A percentile compares a stretch with the other conserved stretches of the same genome.
phyloP scores from a whole-genome alignment of 2,113 vertebrate genomes.

The Mormyrus lacerda region DNA sequence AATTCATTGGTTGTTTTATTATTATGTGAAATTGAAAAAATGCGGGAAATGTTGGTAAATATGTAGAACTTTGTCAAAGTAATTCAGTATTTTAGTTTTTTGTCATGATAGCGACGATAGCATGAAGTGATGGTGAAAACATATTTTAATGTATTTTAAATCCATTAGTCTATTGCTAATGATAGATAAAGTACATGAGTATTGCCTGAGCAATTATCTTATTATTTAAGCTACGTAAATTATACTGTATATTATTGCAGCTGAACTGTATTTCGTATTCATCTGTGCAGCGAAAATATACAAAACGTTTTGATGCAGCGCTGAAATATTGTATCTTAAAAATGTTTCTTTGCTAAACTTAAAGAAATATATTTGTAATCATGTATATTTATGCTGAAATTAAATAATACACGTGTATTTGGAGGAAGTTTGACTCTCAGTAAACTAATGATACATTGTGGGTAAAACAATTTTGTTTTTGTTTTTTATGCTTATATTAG shows the following conservation, averaged over 20 bases:
- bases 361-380: neutral
- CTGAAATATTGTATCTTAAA: neutral
- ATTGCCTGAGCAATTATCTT: neutral
- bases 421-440: neutral
- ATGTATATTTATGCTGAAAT: neutral
- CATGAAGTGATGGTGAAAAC: neutral
- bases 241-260: neutral
- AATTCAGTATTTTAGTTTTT: neutral
- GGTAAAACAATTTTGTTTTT: neutral
- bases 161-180: neutral
- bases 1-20: neutral
- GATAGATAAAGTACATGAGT: neutral
- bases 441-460: neutral
- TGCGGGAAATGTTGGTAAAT: neutral
- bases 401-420: neutral
- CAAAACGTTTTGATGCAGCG: neutral
- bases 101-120: neutral
- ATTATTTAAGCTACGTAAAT: neutral
- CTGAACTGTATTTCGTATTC: neutral
- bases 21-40: neutral
- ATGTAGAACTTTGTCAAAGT: neutral
- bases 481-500: neutral
- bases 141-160: neutral
- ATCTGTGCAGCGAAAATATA: neutral
- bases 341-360: neutral